phyloP scores from a whole-genome alignment of 2,113 vertebrate species.

The Lucifuga dentata region DNA sequence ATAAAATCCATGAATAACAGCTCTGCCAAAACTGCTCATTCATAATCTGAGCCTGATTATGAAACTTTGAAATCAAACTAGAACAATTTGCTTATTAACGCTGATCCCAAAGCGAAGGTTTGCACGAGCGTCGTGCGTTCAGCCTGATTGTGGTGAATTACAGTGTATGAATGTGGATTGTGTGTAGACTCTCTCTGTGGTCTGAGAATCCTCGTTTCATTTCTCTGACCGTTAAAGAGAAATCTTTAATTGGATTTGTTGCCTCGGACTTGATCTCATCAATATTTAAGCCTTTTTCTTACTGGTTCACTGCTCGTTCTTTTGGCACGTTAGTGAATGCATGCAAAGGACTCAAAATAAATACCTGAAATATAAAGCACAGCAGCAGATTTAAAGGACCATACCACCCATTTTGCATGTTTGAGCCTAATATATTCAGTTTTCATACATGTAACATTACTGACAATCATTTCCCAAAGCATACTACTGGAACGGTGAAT shows the following conservation, averaged over 20 bases:
- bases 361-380: not conserved
- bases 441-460: no score
- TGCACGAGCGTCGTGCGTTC: not conserved
- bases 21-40: conserved; percentile 9
- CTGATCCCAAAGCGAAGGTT: conserved; percentile 38
- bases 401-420: no score
- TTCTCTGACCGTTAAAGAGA: no score
- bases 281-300: conserved; percentile 24
- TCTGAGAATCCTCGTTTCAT: conserved; percentile 12
- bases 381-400: no score
- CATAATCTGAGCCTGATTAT: conserved; percentile 1
- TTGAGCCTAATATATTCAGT: no score
- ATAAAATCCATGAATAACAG: conserved; percentile 19
- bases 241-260: no score
- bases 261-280: conserved; percentile 10
- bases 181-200: conserved; percentile 53
- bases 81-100: conserved; percentile 31
- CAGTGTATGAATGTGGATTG: conserved; percentile 9
- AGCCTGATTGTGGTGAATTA: conserved; percentile 12
- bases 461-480: no score
- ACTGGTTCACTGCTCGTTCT: not conserved
- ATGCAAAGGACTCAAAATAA: no score
- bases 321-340: not conserved
- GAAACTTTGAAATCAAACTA: conserved; percentile 44
- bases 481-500: no score